Base-by-base conservation (phyloP, 2,888 invertebrate genomes). In the Pinctada fucata region DNA sequence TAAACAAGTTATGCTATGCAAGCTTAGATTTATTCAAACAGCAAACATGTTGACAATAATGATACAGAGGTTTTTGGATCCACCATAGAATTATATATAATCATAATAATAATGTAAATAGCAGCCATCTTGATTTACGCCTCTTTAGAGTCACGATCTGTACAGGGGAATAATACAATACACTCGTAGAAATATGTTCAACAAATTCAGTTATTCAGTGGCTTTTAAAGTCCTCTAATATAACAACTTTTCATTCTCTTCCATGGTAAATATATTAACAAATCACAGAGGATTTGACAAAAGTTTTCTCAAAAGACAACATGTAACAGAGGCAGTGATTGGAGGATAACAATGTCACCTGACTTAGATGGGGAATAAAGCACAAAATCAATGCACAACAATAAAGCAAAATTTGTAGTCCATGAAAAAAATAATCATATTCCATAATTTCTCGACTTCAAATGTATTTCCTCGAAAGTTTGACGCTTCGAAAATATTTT, bases 21-120 rank as follows among this genome's bases (percentile, higher is more conserved):
- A 70, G 13, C 52, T 52, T 52, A 72, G 50, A 52, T 72, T 72
- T 72, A 72, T 52, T 72, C 72, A 72, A 72, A 72, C 58, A 52
- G 50, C 72, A 72, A 72, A 72, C 72, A 72, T 52, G 45, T 52
- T 72, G 65, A 58, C 63, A 13, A 45, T 45, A 75, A 67, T 70
- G 58, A 52, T 58, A 31, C 31, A 10, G 58, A 58, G 58, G 58
- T 58, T 58, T 31, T 31, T 58, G 58, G 58, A 6, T 58, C 58
- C 58, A 58, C 58, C 58, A 58, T 58, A 58, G 58, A 58, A 10
- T 58, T 10, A 58, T 13, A 6, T 13, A 58, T 58, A 58, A 58
- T 58, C 6, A 10, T 58, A 58, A 58, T 58, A 13, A 10, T 10
- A 6, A 58, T 58, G 58, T 58, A 58, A 58, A 58, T 58, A 58